Percentiles rank a stretch among this genome's conserved stretches.
Conservation (phyloP, 2,113 vertebrate species). For the Raphicerus campestris region DNA sequence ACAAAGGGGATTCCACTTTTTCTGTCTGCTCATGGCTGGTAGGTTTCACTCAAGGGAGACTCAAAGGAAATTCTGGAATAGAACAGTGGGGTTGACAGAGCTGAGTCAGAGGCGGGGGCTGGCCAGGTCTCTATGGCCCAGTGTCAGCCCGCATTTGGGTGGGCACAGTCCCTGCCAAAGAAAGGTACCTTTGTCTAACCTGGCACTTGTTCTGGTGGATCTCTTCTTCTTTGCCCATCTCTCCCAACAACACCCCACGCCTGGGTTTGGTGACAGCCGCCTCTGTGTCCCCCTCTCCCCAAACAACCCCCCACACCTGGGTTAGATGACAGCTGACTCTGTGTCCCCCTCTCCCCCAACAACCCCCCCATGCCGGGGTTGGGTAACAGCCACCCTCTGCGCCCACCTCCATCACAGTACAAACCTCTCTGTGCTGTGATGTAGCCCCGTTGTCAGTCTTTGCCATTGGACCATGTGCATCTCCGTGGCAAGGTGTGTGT, state of each 20-base stretch:
- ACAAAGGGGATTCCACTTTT: background rate
- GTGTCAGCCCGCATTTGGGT: rapidly evolving
- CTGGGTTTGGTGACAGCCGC: too few species aligned
- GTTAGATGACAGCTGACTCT: too few species aligned
- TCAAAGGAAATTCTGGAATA: background rate
- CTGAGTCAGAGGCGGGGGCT: background rate
- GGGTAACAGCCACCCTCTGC: background rate
- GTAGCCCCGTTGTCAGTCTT: background rate
- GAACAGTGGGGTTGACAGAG: background rate
- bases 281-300: too few species aligned
- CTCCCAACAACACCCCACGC: background rate
- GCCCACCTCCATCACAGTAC: background rate
- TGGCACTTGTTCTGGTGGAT: background rate
- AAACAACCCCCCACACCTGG: too few species aligned
- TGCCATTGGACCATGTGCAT: background rate
- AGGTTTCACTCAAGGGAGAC: background rate
- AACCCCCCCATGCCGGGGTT: background rate
- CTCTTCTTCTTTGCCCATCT: background rate
- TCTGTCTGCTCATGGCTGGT: background rate
- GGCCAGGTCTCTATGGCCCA: background rate
- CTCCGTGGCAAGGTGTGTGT: background rate
- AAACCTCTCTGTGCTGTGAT: background rate
- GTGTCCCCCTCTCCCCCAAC: too few species aligned
- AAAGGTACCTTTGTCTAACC: background rate
- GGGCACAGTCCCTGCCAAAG: background rate